Evolutionary conservation across 2,113 vertebrate species (phyloP).

Genomic region (Hippoglossus stenolepis): DNA sequence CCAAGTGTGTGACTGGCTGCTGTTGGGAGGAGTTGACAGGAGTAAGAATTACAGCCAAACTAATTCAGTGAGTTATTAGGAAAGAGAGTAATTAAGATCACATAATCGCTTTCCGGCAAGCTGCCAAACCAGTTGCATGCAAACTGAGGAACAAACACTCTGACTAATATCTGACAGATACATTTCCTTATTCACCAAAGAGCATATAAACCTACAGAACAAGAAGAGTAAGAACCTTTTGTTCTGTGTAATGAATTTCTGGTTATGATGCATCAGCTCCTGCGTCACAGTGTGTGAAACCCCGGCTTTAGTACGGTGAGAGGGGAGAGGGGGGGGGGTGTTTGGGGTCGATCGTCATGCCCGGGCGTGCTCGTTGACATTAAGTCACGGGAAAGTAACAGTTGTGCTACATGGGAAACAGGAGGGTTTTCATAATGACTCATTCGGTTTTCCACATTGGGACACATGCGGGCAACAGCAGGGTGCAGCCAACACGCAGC

Average conservation of each 20-base stretch:
- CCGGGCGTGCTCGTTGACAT: conserved; percentile 22
- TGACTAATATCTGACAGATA: background rate
- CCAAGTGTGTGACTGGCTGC: too few species aligned
- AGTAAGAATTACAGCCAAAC: background rate
- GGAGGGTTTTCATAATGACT: conserved; percentile 44
- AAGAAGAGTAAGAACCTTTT: background rate
- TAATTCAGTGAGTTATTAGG: conserved; percentile 5
- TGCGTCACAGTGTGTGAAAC: conserved; percentile 6
- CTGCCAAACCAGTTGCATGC: background rate
- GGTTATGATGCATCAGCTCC: background rate
- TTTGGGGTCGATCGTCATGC: conserved; percentile 21
- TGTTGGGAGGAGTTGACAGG: conserved; percentile 1
- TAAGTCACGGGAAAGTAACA: conserved; percentile 37
- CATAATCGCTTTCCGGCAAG: background rate
- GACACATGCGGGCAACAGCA: background rate
- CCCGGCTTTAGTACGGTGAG: conserved; percentile 7
- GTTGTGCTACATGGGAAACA: conserved; percentile 16
- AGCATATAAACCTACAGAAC: background rate
- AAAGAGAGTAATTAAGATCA: conserved; percentile 8
- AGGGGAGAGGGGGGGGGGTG: background rate
- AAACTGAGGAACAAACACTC: background rate
- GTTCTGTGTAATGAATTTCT: background rate
- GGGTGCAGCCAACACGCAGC: background rate
- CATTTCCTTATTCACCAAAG: background rate
- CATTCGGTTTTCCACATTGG: conserved; percentile 6